Evolutionary conservation across 2,113 vertebrate genomes (phyloP), one percentile per base, ranked within the genome.

Genomic region (Coreoperca whiteheadi): DNA sequence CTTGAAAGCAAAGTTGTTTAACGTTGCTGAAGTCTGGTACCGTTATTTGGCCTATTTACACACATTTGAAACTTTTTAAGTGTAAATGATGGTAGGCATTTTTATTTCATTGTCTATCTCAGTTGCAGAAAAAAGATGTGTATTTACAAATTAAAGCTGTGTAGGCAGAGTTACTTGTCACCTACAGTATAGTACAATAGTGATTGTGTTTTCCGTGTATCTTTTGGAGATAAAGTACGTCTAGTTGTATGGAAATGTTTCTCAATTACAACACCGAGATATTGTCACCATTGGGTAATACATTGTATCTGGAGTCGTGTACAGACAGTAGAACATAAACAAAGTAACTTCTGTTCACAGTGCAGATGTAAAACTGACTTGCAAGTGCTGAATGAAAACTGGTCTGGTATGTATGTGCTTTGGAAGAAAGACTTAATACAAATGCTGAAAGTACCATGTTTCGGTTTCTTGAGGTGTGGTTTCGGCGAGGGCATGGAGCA

Each of bases 401-500:
- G 4, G 5, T 18, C 20, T 50, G 8, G 1, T 57, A 43, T 54
- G 11, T 46, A 30, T 67, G 1, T 53, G 48, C 41, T 30, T 61
- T 16, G 3, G 6, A 8, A 10, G 21, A 32, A 34, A 39, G 5
- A 46, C 18, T 67, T 59, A 0, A 50, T 8, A 48, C 11, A 69
- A 18, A 65, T 66, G 6, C 48, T 87, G 0, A 85, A 54, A 61
- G 67, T 28, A 10, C 3, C 0, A 23, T 80, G 10, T 79, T 84
- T 77, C 39, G 83, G 39, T 81, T 89, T 88, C n/a, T 92, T 94
- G 87, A 93, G 94, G 90, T 91, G 95, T 91, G 93, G 94, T 93
- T 91, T 89, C 64, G 91, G 91, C 78, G 93, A 94, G 77, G 91
- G 94, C 91, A 96, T 97, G 97, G 97, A 97, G 93, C 94, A 93